Base-by-base conservation (phyloP, 2,797 vertebrate species). In the Aratinga solstitialis region DNA sequence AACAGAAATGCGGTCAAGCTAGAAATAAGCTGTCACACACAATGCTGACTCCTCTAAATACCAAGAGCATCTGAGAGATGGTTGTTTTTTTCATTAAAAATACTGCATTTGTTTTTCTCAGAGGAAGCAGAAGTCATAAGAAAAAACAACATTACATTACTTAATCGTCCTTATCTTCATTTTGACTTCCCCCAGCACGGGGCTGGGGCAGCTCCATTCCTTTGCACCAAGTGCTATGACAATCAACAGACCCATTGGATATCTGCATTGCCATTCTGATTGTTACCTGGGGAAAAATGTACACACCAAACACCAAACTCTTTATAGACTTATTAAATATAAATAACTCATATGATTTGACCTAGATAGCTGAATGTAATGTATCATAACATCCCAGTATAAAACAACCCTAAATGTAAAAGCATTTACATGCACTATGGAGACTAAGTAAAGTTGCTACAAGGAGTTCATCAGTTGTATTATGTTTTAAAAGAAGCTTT, bases 341-440 rank as follows among this genome's bases (percentile, higher is more conserved):
- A 96, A 96, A 93, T 93, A 90, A 89, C 87, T 91, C 89, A 94
- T 93, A 91, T 24, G 66, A 90, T 84, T 81, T 95, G 95, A 94
- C 96, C 95, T 86, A 96, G 91, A 94, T 94, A 96, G 80, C 54
- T 86, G 76, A 93, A 84, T 84, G 32, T 66, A 91, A 92, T 66
- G 58, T 73, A 59, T 43, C 62, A 53, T 66, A 96, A 88, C 30
- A 61, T 71, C 10, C 17, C 59, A 66, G 71, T 65, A 84, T 47
- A 19, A 67, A 69, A 95, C 87, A 78, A 45, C 1, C 1, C 2
- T 1, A 68, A 75, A 7, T 29, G 9, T 86, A 84, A 78, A 93
- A 26, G 43, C 22, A 69, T 68, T 96, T 80, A 66, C 51, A 43
- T 54, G 67, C 0, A 0, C 67, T 59, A 67, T 6, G 43, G 69